These are phyloP conservation scores for Solen grandis DNA, from an alignment of 1,140 invertebrate species.

Conservation along the genomic window DNA sequence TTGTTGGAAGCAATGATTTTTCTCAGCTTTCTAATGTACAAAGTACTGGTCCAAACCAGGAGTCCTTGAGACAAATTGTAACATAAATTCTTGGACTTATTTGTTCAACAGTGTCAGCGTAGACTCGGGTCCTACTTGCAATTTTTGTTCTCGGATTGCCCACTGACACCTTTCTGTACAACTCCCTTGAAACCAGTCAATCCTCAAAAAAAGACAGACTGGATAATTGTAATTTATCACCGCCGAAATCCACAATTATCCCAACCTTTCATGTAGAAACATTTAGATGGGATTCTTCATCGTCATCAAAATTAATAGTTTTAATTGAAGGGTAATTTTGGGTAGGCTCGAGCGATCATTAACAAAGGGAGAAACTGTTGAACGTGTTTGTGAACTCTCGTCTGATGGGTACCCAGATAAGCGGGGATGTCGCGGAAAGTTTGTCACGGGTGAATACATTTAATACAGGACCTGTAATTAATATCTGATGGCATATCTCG, in stretches of 20 bases:
- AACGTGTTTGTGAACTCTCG: conserved; percentile 34
- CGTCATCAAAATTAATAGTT: conserved; percentile 50
- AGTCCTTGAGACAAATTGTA: too few relatives aligned
- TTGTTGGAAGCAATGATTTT: too few relatives aligned
- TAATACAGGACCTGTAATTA: conserved; percentile 31
- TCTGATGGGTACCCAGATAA: conserved; percentile 11
- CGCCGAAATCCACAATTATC: conserved; percentile 39
- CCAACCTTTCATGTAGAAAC: conserved; percentile 26
- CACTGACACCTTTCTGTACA: too few relatives aligned
- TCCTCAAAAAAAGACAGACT: too few relatives aligned
- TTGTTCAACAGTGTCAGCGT: too few relatives aligned
- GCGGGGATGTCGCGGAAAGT: conserved; percentile 13
- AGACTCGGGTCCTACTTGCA: too few relatives aligned
- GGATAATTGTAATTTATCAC: conserved; percentile 35
- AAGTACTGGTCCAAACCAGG: too few relatives aligned
- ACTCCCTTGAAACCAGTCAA: too few relatives aligned
- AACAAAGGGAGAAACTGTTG: conserved; percentile 22
- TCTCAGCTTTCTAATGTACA: too few relatives aligned
- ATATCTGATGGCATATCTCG: conserved; percentile 30
- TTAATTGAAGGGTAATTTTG: conserved; percentile 56
- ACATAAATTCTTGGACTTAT: too few relatives aligned
- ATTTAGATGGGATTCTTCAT: conserved; percentile 16
- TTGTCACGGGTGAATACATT: conserved; percentile 21
- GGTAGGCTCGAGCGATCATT: conserved; percentile 7
- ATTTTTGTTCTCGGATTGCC: too few relatives aligned